Evolutionary conservation across 2,797 vertebrate genomes (phyloP), one percentile per base, ranked within the genome.

Genomic region (Monodelphis domestica): DNA sequence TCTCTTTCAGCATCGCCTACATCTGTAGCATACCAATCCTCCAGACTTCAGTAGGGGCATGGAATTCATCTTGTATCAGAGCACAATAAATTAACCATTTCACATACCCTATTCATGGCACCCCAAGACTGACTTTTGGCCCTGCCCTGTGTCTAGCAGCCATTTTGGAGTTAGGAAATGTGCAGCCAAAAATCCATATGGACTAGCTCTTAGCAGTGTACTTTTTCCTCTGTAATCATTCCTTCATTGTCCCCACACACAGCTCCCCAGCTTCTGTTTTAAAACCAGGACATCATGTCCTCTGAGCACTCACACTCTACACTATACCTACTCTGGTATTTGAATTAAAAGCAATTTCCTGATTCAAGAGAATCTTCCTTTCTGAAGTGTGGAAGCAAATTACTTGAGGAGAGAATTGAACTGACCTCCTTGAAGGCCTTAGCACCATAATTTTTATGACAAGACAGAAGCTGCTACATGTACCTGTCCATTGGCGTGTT

Each of bases 1-100:
- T 96, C 1, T 0, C 89, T 96, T 96, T 95, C 93, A 54, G 45
- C 53, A 95, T 95, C 90, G 92, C n/a, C 55, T 94, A 78, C 90
- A 95, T 57, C 33, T 5, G 4, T 94, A 78, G 78, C 45, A 38
- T 78, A 2, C n/a, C 63, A 78, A n/a, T 21, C 7, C n/a, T n/a
- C 15, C 63, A 38, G 17, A 38, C 63, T 45, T 78, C 29, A 14
- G n/a, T 45, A 24, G n/a, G 63, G 14, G n/a, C 63, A 78, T n/a
- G n/a, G n/a, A 38, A 7, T 78, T 78, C 15, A 78, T 78, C n/a
- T 78, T 17, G 3, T 78, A 45, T 10, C 21, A n/a, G n/a, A 38
- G n/a, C 10, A 78, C 63, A 21, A 38, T 78, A 63, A n/a, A n/a
- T 63, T 33, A 38, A 45, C 6, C 21, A 78, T 78, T 78, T 78